Base-by-base conservation (phyloP, 2,888 invertebrate genomes). In the Chouioia cunea region DNA sequence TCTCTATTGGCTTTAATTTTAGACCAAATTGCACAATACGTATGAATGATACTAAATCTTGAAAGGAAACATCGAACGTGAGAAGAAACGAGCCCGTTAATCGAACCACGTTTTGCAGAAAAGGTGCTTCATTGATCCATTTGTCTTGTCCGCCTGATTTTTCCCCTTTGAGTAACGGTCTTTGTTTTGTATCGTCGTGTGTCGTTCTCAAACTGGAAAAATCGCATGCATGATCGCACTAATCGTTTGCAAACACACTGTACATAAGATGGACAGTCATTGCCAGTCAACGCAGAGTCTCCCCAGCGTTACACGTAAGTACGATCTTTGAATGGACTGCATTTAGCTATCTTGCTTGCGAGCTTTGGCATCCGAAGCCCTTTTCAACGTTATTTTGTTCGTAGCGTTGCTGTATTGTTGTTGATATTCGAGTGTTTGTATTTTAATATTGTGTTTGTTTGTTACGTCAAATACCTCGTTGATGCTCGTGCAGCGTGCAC, bases 151-250 rank as follows among this genome's bases (percentile, higher is more conserved):
- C 48, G 72, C 72, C 68, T 72, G 72, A 52, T 14, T 44, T 66
- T 60, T 58, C 44, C 48, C 52, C 48, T 59, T 59, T 71, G n/a
- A 50, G 22, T 68, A 65, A 65, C 44, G 53, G 64, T 64, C 65
- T 36, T 36, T 36, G 6, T 36, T 36, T 36, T 36, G 36, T 53
- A 60, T 63, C 63, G 57, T 54, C 58, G 36, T 6, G 43, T 63
- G 46, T 67, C 64, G 53, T 67, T 20, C n/a, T n/a, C 23, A n/a
- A 53, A 59, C 48, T 64, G 71, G 63, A 71, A 63, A 59, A 63
- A 64, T 56, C 60, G 23, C 47, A 63, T 72, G 72, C 72, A 72
- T 72, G 72, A 65, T n/a, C 20, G 23, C 53, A 65, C 60, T 69
- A 72, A 68, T 72, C 43, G 53, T 64, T 27, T 27, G n/a, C 22